Evolutionary conservation across 1,140 invertebrate genomes (phyloP), one percentile per base, ranked within the genome.

Genomic region (Frieseomelitta varia): DNA sequence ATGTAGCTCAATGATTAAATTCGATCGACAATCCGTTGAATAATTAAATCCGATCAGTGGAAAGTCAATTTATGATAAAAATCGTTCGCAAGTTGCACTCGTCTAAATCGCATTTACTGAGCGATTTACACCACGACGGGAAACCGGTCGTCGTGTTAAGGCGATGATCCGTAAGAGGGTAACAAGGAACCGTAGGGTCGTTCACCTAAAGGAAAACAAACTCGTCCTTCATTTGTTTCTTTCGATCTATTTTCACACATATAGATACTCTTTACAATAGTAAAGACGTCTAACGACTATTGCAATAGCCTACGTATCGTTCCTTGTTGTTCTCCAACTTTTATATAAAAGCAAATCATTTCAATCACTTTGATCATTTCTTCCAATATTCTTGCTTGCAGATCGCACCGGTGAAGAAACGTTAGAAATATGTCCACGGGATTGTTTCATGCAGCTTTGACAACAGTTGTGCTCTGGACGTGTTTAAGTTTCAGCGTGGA

Each of bases 401-500:
- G 82, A 78, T 80, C 34, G 68, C 34, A 15, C 12, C 51, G 51
- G 39, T 53, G 58, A 21, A 58, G 72, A 51, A 71, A 30, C 15
- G 2, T 24, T 8, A 34, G 14, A 68, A 92, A 63, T 51, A 93
- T 93, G 93, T 79, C 85, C 67, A 88, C 87, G 89, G 77, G 87
- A 88, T 89, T 86, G 76, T 90, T 89, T 81, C 91, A 90, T 87
- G 84, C 92, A 87, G 82, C 88, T 75, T 63, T 92, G 82, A 67
- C 92, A 90, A 90, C 88, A 83, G 69, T 89, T 77, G 85, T 73
- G 24, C 39, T 92, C n/a, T 91, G 91, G 87, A 80, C 81, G 68
- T 91, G 88, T 53, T 67, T 89, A 74, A 89, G 86, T 72, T 85
- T 80, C 77, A 85, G 87, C 58, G 81, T 85, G 34, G 85, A 88